Conservation (phyloP, 2,888 invertebrate genomes). For the Zygogramma bicolorata region DNA sequence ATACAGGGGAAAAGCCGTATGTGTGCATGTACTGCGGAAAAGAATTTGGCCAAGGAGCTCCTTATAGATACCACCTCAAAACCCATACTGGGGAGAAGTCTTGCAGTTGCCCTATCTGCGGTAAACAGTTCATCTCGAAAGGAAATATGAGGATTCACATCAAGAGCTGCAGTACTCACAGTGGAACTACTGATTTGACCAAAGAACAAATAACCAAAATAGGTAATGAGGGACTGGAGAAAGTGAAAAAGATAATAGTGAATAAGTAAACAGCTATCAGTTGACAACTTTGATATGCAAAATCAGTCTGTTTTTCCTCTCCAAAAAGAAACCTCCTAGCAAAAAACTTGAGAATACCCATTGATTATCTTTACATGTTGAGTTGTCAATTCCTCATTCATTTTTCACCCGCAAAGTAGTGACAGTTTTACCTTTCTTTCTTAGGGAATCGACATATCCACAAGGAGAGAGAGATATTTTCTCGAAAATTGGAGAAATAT, state of each 20-base stretch:
- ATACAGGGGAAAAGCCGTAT: slow-evolving; percentile 58
- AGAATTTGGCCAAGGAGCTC: slow-evolving; percentile 48
- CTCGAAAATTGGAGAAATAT: too few relatives aligned
- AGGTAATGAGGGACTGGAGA: not conserved
- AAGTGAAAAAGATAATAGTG: not conserved
- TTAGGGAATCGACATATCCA: too few relatives aligned
- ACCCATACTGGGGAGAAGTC: slow-evolving; percentile 46
- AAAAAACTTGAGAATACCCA: too few relatives aligned
- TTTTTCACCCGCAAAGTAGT: too few relatives aligned
- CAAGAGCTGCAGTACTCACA: slow-evolving; percentile 32
- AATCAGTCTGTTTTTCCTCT: too few relatives aligned
- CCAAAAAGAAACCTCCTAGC: too few relatives aligned
- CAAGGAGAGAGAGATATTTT: too few relatives aligned
- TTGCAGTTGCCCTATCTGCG: slow-evolving; percentile 39
- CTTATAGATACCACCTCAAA: slow-evolving; percentile 53
- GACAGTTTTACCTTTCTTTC: too few relatives aligned
- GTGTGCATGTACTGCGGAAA: slow-evolving; percentile 51
- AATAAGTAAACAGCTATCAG: too few relatives aligned
- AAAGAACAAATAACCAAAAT: not conserved
- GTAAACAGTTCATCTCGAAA: slow-evolving; percentile 42
- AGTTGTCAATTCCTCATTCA: too few relatives aligned
- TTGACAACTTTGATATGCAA: too few relatives aligned
- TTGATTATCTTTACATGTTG: too few relatives aligned
- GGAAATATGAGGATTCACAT: slow-evolving; percentile 43
- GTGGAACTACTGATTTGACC: not conserved